A percentile compares a stretch with the other conserved stretches of the same genome.
Evolutionary conservation across 30 jellyfish, hydroid and myxozoan genomes (phyloP).

Genomic region (Sanderia malayensis): DNA sequence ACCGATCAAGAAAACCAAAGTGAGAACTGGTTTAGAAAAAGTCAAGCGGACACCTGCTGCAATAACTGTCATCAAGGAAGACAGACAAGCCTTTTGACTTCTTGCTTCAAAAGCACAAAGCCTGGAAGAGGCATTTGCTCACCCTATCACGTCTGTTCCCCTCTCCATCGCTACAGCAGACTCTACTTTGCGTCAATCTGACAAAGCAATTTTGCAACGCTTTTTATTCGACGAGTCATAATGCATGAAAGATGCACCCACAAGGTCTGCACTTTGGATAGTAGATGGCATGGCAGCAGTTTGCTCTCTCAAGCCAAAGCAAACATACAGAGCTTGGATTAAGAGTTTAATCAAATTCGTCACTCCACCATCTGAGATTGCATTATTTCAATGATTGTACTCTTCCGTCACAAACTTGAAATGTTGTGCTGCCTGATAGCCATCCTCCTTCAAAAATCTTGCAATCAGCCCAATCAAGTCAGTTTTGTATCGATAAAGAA

Average conservation of each 20-base stretch:
- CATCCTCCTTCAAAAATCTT: constrained; percentile 40
- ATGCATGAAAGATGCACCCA: constrained; percentile 30
- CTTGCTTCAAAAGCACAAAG: background rate
- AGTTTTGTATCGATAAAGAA: constrained; percentile 32
- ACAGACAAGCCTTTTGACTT: constrained; percentile 5
- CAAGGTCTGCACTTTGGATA: constrained; percentile 23
- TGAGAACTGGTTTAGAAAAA: constrained; percentile 36
- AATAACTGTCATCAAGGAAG: constrained; percentile 21
- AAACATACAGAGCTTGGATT: constrained; percentile 39
- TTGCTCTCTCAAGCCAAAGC: constrained; percentile 35
- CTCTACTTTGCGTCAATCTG: constrained; percentile 7
- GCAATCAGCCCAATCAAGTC: constrained; percentile 41
- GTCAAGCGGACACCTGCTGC: constrained; percentile 30
- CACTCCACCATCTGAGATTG: constrained; percentile 10
- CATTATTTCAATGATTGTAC: constrained; percentile 34
- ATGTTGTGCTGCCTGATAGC: constrained; percentile 35
- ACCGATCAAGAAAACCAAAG: constrained; percentile 46
- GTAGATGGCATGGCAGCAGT: constrained; percentile 46
- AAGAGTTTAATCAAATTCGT: constrained; percentile 22
- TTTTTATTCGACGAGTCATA: constrained; percentile 45
- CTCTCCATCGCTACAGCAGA: constrained; percentile 14
- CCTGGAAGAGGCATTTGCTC: constrained; percentile 11
- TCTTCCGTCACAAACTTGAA: constrained; percentile 40
- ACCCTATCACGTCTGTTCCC: constrained; percentile 8
- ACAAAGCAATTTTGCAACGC: constrained; percentile 41